phyloP scores from a whole-genome alignment of 2,888 invertebrate genomes.

The Drosophila siamana region DNA sequence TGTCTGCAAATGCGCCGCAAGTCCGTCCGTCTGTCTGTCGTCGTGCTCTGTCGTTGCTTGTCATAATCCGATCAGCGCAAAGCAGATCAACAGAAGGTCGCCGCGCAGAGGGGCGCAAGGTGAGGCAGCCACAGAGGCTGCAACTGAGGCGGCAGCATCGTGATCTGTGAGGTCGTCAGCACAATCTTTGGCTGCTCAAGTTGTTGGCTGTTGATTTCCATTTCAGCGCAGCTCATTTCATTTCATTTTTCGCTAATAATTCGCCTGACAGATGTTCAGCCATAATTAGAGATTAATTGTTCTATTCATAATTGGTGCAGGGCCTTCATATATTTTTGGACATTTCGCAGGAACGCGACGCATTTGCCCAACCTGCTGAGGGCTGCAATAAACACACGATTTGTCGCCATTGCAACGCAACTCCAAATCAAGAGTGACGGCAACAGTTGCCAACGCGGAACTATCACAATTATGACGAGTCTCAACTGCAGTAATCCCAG shows the following conservation, averaged over 20 bases:
- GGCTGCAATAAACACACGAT: too few relatives aligned
- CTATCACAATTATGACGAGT: constrained; percentile 30
- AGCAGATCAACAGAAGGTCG: constrained; percentile 1
- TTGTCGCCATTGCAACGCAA: constrained; percentile 3
- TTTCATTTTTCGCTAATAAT: constrained; percentile 70
- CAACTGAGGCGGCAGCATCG: constrained; percentile 12
- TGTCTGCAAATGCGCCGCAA: constrained; percentile 58
- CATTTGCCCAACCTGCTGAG: constrained; percentile 36
- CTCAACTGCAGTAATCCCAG: neutral
- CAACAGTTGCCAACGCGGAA: constrained; percentile 71
- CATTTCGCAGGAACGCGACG: constrained; percentile 59
- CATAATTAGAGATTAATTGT: constrained; percentile 85
- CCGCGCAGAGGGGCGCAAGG: neutral
- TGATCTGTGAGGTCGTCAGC: constrained; percentile 73
- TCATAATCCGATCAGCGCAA: constrained; percentile 82
- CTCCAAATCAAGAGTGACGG: constrained; percentile 55
- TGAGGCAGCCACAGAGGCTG: neutral
- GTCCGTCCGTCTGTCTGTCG: constrained; percentile 17
- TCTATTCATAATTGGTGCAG: constrained; percentile 79
- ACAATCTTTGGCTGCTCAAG: constrained; percentile 24
- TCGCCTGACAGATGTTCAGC: constrained; percentile 83
- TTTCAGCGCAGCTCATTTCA: constrained; percentile 43
- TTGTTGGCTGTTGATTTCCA: constrained; percentile 61
- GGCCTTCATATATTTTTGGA: constrained; percentile 75
- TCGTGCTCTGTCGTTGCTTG: constrained; percentile 73